Evolutionary conservation across 2,888 invertebrate genomes (phyloP), one percentile per base, ranked within the genome.

Genomic region (Neoscelio sp.): DNA sequence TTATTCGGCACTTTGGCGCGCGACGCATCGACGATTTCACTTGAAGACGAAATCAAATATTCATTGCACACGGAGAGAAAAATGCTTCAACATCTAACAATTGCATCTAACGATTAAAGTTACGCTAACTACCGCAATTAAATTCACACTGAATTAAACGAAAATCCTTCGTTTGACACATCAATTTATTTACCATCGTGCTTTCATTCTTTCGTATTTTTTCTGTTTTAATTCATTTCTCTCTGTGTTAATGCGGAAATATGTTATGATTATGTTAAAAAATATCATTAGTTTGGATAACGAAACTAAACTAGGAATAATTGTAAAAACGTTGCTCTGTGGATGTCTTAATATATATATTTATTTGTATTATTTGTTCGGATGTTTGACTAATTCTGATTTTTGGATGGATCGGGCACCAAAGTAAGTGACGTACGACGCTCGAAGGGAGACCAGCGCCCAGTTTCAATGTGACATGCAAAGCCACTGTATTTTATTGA

Each of bases 401-500:
- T 58, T 80, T 75, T 75, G 62, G 68, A 65, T 78, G 62, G 65
- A 62, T 60, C 54, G 77, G 65, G 77, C 77, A 70, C 60, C 65
- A 65, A 65, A 52, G 46, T 56, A 38, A 73, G 10, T 62, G 20
- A 10, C 42, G 15, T 35, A 28, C 54, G 62, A 70, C 38, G 74
- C 80, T 71, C 73, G 64, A 85, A 85, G 86, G 84, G 83, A 86
- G 82, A 86, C 84, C 87, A 85, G 85, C 85, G 85, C 82, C 76
- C 85, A 85, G 84, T 86, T 87, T 87, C 84, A 85, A 84, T 82
- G 82, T 78, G 78, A 78, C 80, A 67, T 81, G 81, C 76, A 80
- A 82, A 80, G 79, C 83, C 84, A 83, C 85, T 85, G 84, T 85
- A 83, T 85, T 84, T 83, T 86, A 86, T 86, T 87, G 85, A 78